These are phyloP conservation scores for Chondrilla cf. caribensis DNA, from an alignment of 37 sponge, comb jelly and placozoan species.

Conservation along the genomic window DNA sequence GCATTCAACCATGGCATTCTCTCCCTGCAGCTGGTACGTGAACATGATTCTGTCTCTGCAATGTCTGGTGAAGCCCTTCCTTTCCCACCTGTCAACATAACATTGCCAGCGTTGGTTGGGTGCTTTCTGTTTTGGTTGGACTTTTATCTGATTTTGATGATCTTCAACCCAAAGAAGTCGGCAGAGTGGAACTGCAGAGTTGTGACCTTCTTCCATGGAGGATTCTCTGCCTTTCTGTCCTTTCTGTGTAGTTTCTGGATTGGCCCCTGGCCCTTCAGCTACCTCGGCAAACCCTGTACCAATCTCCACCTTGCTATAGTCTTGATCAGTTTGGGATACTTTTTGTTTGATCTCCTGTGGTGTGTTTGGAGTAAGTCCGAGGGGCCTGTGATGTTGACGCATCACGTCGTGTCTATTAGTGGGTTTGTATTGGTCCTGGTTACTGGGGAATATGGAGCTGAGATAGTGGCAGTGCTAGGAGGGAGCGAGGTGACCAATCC, in stretches of 20 bases:
- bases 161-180: constrained; percentile 40
- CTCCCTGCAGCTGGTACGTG: too few species aligned
- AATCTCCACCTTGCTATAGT: constrained; percentile 56
- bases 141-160: constrained; percentile 50
- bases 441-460: constrained; percentile 48
- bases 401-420: constrained; percentile 79
- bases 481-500: constrained; percentile 87
- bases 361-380: constrained; percentile 76
- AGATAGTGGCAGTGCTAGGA: constrained; percentile 66
- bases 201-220: constrained; percentile 69
- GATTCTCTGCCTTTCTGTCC: constrained; percentile 40
- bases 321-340: constrained; percentile 81
- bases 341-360: constrained; percentile 89
- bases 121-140: constrained; percentile 68
- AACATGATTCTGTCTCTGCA: too few species aligned
- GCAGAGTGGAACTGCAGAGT: constrained; percentile 84
- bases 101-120: constrained; percentile 4
- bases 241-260: constrained; percentile 42
- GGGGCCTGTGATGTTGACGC: constrained; percentile 73
- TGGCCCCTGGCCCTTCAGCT: constrained; percentile 73
- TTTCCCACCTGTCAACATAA: not conserved
- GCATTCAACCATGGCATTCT: too few species aligned
- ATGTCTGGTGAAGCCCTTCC: too few species aligned
- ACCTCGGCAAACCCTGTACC: constrained; percentile 61
- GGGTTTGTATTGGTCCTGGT: constrained; percentile 49